Conservation (phyloP, 2,888 invertebrate genomes). For the Criorhina ranunculi region DNA sequence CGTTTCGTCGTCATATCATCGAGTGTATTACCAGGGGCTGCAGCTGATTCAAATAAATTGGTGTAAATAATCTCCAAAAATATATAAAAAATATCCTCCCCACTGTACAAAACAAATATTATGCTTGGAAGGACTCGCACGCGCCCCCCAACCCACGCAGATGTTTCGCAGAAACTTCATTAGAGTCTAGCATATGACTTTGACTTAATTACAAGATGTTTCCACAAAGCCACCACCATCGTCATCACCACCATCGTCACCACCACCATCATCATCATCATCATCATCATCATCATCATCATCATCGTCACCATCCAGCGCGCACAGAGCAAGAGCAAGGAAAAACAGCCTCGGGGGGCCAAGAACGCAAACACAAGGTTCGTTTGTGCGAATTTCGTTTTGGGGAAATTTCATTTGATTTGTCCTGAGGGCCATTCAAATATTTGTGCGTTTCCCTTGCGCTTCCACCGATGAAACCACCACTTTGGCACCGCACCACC, state of each 20-base stretch:
- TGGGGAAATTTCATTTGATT: constrained; percentile 76
- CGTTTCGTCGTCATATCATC: constrained; percentile 50
- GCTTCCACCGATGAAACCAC: constrained; percentile 22
- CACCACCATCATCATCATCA: constrained; percentile 18
- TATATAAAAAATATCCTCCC: constrained; percentile 15
- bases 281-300: constrained; percentile 4
- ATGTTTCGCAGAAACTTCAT: constrained; percentile 56
- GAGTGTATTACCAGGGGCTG: constrained; percentile 50
- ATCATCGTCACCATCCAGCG: constrained; percentile 3
- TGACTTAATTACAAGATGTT: constrained; percentile 76
- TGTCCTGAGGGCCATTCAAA: constrained; percentile 74
- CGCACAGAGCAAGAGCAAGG: constrained; percentile 25
- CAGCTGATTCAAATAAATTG: constrained; percentile 62
- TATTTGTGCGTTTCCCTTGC: constrained; percentile 60
- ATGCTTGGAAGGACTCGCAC: constrained; percentile 48
- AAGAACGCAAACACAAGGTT: constrained; percentile 60
- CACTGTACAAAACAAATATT: constrained; percentile 43
- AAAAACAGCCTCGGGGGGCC: constrained; percentile 52
- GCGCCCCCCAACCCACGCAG: constrained; percentile 13
- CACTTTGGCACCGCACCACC: constrained; percentile 44
- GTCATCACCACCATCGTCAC: constrained; percentile 19
- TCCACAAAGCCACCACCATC: constrained; percentile 41
- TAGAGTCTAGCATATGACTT: constrained; percentile 63
- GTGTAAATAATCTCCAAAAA: constrained; percentile 72
- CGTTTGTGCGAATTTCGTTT: constrained; percentile 72